Percentiles rank a stretch among this genome's conserved stretches.
These are phyloP conservation scores for Lypha dubia DNA, from an alignment of 2,888 invertebrate species.

Conservation along the genomic window DNA sequence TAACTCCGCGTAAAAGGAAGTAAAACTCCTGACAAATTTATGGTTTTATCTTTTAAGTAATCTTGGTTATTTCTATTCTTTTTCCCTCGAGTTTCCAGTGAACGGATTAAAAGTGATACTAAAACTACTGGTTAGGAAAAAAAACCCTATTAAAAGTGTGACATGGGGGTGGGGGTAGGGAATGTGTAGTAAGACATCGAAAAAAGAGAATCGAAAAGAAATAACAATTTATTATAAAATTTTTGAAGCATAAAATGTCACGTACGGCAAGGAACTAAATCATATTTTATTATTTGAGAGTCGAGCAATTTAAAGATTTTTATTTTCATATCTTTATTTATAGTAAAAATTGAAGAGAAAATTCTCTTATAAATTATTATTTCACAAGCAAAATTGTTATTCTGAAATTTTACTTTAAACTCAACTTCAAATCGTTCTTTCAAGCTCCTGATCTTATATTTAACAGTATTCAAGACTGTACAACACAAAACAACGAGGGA, in stretches of 20 bases:
- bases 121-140: background rate
- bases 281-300: background rate
- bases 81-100: background rate
- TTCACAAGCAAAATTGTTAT: too few species aligned
- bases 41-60: slow-evolving; percentile 60
- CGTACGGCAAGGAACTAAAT: background rate
- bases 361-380: too few species aligned
- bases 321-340: too few species aligned
- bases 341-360: too few species aligned
- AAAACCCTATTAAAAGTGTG: background rate
- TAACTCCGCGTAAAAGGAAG: slow-evolving; percentile 44
- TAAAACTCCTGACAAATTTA: slow-evolving; percentile 67
- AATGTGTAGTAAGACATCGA: background rate
- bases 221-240: background rate
- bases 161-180: too few species aligned
- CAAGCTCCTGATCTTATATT: too few species aligned
- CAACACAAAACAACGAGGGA: too few species aligned
- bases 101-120: slow-evolving; percentile 17
- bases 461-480: too few species aligned
- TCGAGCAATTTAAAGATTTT: too few species aligned
- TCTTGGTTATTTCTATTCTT: slow-evolving; percentile 27
- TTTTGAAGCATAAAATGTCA: background rate
- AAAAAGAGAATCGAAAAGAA: background rate
- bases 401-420: too few species aligned
- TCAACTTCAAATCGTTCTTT: too few species aligned